phyloP scores from a whole-genome alignment of 2,888 invertebrate species.

The Ditula angustiorana region DNA sequence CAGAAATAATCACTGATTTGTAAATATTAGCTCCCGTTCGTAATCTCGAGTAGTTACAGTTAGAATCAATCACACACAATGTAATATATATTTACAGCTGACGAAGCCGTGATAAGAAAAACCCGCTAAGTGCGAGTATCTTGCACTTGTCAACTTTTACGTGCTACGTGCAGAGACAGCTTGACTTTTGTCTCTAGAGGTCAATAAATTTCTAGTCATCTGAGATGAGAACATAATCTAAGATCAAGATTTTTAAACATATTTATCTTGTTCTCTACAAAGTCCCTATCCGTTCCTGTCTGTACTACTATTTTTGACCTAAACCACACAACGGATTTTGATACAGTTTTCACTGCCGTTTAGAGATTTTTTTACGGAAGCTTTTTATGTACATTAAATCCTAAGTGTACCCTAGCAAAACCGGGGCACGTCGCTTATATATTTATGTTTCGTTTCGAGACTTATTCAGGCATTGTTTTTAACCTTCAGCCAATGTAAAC shows the following conservation, averaged over 20 bases:
- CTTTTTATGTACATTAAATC: no score
- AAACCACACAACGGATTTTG: no score
- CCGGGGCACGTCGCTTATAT: no score
- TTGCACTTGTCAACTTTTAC: slow-evolving; percentile 10
- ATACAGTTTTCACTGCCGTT: no score
- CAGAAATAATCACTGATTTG: slow-evolving; percentile 5
- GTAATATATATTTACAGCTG: slow-evolving; percentile 17
- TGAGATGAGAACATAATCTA: not conserved
- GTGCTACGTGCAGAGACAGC: slow-evolving; percentile 12
- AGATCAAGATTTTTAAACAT: not conserved
- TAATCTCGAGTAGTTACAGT: slow-evolving; percentile 28
- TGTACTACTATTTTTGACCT: no score
- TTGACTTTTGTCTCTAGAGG: not conserved
- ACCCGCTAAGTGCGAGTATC: slow-evolving; percentile 14
- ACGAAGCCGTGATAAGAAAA: slow-evolving; percentile 15
- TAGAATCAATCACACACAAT: slow-evolving; percentile 27
- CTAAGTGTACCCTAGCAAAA: no score
- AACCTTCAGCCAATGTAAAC: no score
- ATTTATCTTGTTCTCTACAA: no score
- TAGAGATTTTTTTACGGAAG: no score
- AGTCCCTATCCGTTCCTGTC: no score
- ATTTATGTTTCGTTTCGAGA: no score
- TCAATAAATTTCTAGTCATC: not conserved
- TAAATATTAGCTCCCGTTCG: slow-evolving; percentile 11
- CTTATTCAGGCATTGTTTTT: no score